A percentile compares a stretch with the other conserved stretches of the same genome.
Conservation (phyloP, 2,797 vertebrate species). For the Acipenser transmontanus region DNA sequence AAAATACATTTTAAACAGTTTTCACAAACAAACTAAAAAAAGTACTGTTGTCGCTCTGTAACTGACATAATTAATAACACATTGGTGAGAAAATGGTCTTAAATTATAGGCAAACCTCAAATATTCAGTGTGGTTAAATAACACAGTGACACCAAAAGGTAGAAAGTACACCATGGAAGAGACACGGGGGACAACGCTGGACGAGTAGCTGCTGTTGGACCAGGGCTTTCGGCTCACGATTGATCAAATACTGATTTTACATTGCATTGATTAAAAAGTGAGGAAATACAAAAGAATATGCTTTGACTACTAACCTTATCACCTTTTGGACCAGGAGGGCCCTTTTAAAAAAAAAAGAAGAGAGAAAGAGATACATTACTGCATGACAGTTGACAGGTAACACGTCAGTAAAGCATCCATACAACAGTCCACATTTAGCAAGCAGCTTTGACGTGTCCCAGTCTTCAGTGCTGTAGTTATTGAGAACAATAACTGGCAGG, state of each 20-base stretch:
- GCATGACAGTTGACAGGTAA: not conserved
- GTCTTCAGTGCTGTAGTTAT: not conserved
- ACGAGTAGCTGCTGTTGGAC: too few relatives aligned
- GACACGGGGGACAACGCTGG: too few relatives aligned
- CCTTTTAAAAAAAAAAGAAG: slow-evolving; percentile 56
- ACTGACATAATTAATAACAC: slow-evolving; percentile 42
- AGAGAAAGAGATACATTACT: slow-evolving; percentile 12
- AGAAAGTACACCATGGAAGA: not conserved
- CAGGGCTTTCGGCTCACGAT: not conserved
- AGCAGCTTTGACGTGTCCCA: slow-evolving; percentile 34
- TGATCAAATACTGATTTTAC: too few relatives aligned
- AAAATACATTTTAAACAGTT: slow-evolving; percentile 30
- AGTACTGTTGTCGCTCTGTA: not conserved
- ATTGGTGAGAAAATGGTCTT: slow-evolving; percentile 37
- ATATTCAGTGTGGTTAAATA: slow-evolving; percentile 51
- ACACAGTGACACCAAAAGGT: slow-evolving; percentile 41
- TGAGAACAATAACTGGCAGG: too few relatives aligned
- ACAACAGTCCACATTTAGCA: slow-evolving; percentile 21
- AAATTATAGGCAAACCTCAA: slow-evolving; percentile 46
- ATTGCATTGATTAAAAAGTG: too few relatives aligned
- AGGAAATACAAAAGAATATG: too few relatives aligned
- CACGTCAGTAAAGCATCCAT: slow-evolving; percentile 2
- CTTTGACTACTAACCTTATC: slow-evolving; percentile 79
- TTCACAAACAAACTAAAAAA: not conserved
- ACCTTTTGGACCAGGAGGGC: slow-evolving; percentile 84